Evolutionary conservation across 2,888 invertebrate genomes (phyloP), one percentile per base, ranked within the genome.

Genomic region (Bellardia bayeri): DNA sequence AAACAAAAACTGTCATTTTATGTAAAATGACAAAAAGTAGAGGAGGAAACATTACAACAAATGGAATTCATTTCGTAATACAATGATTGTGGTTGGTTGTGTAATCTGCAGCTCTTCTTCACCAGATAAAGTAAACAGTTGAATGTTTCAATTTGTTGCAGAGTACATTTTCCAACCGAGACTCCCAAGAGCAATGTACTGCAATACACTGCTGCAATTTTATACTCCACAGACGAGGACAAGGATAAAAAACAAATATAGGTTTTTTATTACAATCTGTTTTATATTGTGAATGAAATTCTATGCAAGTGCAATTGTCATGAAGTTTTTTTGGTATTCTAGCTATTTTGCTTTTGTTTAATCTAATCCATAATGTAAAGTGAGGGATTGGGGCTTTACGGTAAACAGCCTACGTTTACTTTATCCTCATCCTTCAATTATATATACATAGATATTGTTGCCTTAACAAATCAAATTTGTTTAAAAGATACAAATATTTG

Each of bases 121-220:
- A 40, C 40, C 61, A n/a, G 33, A 51, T 54, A 63, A 80, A 51
- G 49, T 2, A 66, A 78, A 66, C 72, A 58, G 49, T 72, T 49
- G 6, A 66, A 66, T 72, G 71, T 66, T 78, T 84, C 33, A 23
- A 49, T 71, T 84, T 84, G 56, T 72, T 45, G 23, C n/a, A 69
- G 13, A 71, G 63, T 37, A 56, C 14, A 40, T 64, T 45, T 45
- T 68, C 66, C 61, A 68, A 72, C 49, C 33, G 54, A 74, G 74
- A 79, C 82, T 86, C 86, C 78, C 78, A 72, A 61, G 86, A 68
- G 86, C 86, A 86, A 86, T 82, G 66, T 42, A 82, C 85, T 79
- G 64, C 66, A 72, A 66, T 40, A 69, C 33, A 58, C 42, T 66
- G 71, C 49, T 49, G 58, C 2, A 37, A 40, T 58, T 23, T 71